These are phyloP conservation scores for Coendou prehensilis DNA, from an alignment of 2,797 vertebrate species.

Conservation along the genomic window DNA sequence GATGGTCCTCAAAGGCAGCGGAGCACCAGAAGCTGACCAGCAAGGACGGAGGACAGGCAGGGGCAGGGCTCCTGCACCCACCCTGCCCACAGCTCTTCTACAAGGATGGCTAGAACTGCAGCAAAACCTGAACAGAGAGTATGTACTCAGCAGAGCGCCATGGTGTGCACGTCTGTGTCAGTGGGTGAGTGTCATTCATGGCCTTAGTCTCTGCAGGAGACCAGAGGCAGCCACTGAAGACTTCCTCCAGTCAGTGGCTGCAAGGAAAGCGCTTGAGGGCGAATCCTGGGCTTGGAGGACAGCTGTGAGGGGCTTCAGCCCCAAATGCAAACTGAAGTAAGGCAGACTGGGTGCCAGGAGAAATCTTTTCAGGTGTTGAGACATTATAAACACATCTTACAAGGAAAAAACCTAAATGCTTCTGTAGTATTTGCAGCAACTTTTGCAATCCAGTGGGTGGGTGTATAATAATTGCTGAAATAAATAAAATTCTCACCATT, in stretches of 20 bases:
- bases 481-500: background rate
- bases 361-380: background rate
- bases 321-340: background rate
- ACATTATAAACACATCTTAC: background rate
- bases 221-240: background rate
- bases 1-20: background rate
- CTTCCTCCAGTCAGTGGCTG: background rate
- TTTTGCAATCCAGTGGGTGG: background rate
- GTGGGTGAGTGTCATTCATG: background rate
- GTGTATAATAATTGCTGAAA: background rate
- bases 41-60: background rate
- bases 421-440: background rate
- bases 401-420: background rate
- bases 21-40: background rate
- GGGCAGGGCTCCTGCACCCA: background rate
- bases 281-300: background rate
- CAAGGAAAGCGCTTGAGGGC: background rate
- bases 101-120: background rate
- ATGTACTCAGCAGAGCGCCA: background rate
- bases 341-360: background rate
- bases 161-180: background rate
- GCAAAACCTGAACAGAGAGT: background rate
- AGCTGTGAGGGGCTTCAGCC: background rate
- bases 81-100: background rate
- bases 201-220: background rate